Evolutionary conservation across 2,888 invertebrate genomes (phyloP), one percentile per base, ranked within the genome.

Genomic region (Parnassius orleans): DNA sequence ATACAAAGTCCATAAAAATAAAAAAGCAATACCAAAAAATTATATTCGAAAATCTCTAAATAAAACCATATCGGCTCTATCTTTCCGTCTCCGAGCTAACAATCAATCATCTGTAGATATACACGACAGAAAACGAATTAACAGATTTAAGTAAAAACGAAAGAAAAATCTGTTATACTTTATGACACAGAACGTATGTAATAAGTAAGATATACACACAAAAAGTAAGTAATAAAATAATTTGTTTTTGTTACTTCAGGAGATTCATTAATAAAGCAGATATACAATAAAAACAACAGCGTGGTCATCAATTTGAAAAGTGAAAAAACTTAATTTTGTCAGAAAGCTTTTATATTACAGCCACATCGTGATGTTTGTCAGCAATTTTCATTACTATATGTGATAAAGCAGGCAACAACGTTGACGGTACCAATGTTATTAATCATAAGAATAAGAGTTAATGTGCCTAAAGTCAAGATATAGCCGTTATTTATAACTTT

Each of bases 401-500:
- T 14, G 48, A 48, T 14, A n/a, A 14, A 2, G 2, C 12, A 10
- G 14, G 9, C 14, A 48, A 33, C 11, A 11, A 43, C 43, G 10
- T 43, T 10, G 11, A 43, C 10, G 11, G 43, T 14, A n/a, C 11
- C n/a, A 47, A 47, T 14, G 15, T 24, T 10, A 15, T 54, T 44
- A 43, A 19, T 42, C 2, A n/a, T 33, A 42, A 50, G 50, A 57
- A 51, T 51, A 51, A 51, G 12, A 42, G 14, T 1, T 19, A 44
- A 58, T 44, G 19, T 44, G 7, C 33, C 33, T 3, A 10, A 46
- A 58, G 52, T 58, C 12, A 52, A 58, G n/a, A 44, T 51, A 33
- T 33, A 7, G 5, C 33, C 33, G 33, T 33, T 33, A 58, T 52
- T 52, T 44, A 58, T 46, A 41, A 53, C 33, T 7, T 14, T n/a